Evolutionary conservation across 2,113 vertebrate genomes (phyloP).

Genomic region (Lamprologus tigripictilis): DNA sequence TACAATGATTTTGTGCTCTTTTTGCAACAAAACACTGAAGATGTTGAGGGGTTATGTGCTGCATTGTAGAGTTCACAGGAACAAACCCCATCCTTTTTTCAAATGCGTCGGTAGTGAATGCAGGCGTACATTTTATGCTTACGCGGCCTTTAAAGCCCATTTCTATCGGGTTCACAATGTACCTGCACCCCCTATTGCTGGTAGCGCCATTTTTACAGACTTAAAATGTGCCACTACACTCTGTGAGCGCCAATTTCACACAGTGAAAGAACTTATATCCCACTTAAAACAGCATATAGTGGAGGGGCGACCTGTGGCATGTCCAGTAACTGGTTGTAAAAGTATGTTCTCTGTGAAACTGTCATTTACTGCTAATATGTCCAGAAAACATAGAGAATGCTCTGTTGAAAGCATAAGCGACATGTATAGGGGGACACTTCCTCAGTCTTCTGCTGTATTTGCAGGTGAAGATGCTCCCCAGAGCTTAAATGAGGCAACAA

Average conservation of each 20-base stretch:
- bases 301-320: neutral
- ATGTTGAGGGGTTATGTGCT: neutral
- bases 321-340: neutral
- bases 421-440: no score
- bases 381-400: no score
- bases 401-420: no score
- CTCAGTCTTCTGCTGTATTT: no score
- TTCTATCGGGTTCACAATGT: neutral
- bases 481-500: no score
- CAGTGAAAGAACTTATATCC: neutral
- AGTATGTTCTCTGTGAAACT: no score
- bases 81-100: rapidly evolving
- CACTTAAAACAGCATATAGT: neutral
- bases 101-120: neutral
- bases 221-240: neutral
- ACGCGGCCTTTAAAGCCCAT: neutral
- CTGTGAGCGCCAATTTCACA: neutral
- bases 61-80: neutral
- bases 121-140: neutral
- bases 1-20: neutral
- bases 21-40: neutral
- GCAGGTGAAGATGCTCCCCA: no score
- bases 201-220: neutral
- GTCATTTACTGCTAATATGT: no score
- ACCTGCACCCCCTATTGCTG: neutral